Base-by-base conservation (phyloP, 2,888 invertebrate species). In the Trichopria drosophilae region DNA sequence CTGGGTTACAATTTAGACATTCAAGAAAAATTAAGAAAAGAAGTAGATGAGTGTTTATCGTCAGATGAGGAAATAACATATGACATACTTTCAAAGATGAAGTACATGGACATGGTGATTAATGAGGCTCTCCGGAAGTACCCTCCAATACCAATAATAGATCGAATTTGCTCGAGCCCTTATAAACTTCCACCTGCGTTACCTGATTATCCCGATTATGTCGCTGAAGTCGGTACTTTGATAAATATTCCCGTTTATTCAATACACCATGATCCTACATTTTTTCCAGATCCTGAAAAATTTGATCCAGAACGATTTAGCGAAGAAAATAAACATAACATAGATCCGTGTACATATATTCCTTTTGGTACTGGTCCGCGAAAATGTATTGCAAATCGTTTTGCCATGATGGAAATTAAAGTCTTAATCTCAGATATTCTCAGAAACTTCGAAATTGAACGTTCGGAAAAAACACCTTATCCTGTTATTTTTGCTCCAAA, bases 61-160 rank as follows among this genome's bases (percentile, higher is more conserved):
- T n/a, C 66, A n/a, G 60, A 68, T 3, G 73, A 68, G 3, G 60
- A 70, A 31, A 44, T 75, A 6, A 76, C 69, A 0, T 79, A 78
- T 53, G 76, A 76, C 10, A 69, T 67, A 5, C 53, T 77, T 1
- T 68, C 75, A 3, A 76, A 76, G 39, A 77, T 82, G 67, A 76
- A 78, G 43, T 81, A 80, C 62, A n/a, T n/a, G n/a, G n/a, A n/a
- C n/a, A n/a, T n/a, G n/a, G n/a, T n/a, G n/a, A n/a, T n/a, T n/a
- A n/a, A 54, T 82, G 71, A 71, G 51, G 40, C 62, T 9, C 54
- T 68, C 18, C 53, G 71, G 12, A 50, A 63, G 19, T 68, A 65
- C 53, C 65, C 72, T 3, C 54, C 66, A 1, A 51, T 55, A 1
- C 20, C 58, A 1, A 58, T 67, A 6, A 44, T 65, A 5, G 72